These are phyloP conservation scores for Andrena chrysosceles DNA, from an alignment of 2,888 invertebrate genomes.

Conservation along the genomic window DNA sequence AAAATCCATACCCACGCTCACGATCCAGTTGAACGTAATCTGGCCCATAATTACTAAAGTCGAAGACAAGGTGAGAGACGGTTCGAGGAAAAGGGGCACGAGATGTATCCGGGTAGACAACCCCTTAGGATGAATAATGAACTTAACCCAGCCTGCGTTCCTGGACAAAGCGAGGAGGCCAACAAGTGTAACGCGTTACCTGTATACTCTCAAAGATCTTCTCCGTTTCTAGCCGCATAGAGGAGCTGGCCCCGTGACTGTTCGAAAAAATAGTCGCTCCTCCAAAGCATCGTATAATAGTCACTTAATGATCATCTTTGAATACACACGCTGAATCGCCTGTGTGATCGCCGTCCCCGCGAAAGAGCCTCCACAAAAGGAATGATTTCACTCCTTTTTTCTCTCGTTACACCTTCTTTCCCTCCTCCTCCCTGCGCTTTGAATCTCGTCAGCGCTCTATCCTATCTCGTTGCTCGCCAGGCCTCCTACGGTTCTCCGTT, in stretches of 20 bases:
- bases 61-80: not conserved
- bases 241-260: constrained; percentile 62
- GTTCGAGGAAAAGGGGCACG: constrained; percentile 20
- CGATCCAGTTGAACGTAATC: too few relatives aligned
- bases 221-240: constrained; percentile 17
- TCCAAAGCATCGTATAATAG: constrained; percentile 71
- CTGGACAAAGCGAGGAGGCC: constrained; percentile 68
- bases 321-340: constrained; percentile 74
- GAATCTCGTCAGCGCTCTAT: not conserved
- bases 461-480: constrained; percentile 26
- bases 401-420: constrained; percentile 7
- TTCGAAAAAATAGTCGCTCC: constrained; percentile 61
- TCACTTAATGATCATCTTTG: constrained; percentile 75
- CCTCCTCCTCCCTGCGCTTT: not conserved
- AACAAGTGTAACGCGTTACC: constrained; percentile 73
- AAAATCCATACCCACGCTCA: too few relatives aligned
- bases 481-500: constrained; percentile 44
- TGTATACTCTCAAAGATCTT: constrained; percentile 64
- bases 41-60: not conserved
- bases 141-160: constrained; percentile 64
- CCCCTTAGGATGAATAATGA: constrained; percentile 70
- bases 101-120: constrained; percentile 65
- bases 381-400: constrained; percentile 44
- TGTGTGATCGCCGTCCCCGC: constrained; percentile 61
- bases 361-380: constrained; percentile 36